phyloP scores from a whole-genome alignment of 2,113 vertebrate species.

The Eublepharis macularius region DNA sequence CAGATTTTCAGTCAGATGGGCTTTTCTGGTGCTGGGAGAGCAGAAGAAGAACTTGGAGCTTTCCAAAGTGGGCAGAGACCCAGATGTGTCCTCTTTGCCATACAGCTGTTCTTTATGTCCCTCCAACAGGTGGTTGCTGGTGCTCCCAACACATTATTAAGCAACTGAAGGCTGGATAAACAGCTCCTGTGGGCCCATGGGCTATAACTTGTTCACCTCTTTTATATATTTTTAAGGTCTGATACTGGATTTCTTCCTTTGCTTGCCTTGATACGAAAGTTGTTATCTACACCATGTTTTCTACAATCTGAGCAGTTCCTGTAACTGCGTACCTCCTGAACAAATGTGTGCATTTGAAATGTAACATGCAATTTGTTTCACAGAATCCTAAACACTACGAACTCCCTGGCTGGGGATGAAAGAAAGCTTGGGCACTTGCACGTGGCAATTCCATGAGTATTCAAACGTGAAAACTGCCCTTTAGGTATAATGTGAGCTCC shows the following conservation, averaged over 20 bases:
- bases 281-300: neutral
- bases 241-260: neutral
- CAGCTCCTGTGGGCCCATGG: too few relatives aligned
- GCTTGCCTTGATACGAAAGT: rapidly evolving
- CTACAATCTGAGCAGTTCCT: neutral
- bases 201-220: too few relatives aligned
- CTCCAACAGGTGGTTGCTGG: too few relatives aligned
- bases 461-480: neutral
- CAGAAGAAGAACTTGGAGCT: too few relatives aligned
- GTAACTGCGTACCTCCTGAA: neutral
- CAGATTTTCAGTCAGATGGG: too few relatives aligned
- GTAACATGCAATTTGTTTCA: neutral
- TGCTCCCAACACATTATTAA: too few relatives aligned
- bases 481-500: neutral
- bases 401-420: neutral
- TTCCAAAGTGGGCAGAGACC: too few relatives aligned
- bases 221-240: neutral
- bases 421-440: too few relatives aligned
- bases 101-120: too few relatives aligned
- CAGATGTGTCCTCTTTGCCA: too few relatives aligned
- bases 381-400: neutral
- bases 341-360: neutral
- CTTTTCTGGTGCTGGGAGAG: too few relatives aligned
- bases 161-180: too few relatives aligned
- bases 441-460: neutral